Base-by-base conservation (phyloP, 2,888 invertebrate species). In the Nomada hirtipes region DNA sequence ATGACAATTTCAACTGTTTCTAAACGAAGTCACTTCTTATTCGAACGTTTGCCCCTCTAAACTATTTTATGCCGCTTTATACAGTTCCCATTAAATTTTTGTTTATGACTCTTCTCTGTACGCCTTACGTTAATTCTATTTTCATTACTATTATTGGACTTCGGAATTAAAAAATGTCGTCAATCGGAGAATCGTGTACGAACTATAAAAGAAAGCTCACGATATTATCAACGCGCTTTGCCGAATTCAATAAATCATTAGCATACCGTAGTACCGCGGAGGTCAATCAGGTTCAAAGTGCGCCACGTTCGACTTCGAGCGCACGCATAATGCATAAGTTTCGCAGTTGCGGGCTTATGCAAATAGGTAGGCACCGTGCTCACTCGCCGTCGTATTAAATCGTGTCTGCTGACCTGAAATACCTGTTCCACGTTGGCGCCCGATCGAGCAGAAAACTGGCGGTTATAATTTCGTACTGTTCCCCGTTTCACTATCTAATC, bases 261-360 rank as follows among this genome's bases (percentile, higher is more conserved):
- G 26, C 61, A 20, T 55, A 44, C 36, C 36, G 57, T 47, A 53
- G 13, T 59, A 26, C 36, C 13, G 44, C 2, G 10, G 36, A 36
- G 75, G 50, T 67, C 50, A 53, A 67, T 57, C 65, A 65, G 52
- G 55, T 18, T 67, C 55, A 29, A 26, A 18, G 55, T 26, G 20
- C 13, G 63, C 52, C 55, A 67, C 29, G 67, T 42, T 65, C 61
- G 67, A 36, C 42, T 75, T 74, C 67, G 53, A 52, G 60, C 57
- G 59, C n/a, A 73, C 76, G 80, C 79, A 81, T 82, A 84, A 84
- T 82, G 81, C 81, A 81, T 82, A 78, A 75, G 79, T 81, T 79
- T 79, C 72, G 64, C 76, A 64, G 52, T 26, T 63, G 13, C 44
- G 59, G 68, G 67, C 59, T 74, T 70, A 55, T 67, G 79, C 67